phyloP scores from a whole-genome alignment of 2,888 invertebrate genomes.

The Drepana falcataria region DNA sequence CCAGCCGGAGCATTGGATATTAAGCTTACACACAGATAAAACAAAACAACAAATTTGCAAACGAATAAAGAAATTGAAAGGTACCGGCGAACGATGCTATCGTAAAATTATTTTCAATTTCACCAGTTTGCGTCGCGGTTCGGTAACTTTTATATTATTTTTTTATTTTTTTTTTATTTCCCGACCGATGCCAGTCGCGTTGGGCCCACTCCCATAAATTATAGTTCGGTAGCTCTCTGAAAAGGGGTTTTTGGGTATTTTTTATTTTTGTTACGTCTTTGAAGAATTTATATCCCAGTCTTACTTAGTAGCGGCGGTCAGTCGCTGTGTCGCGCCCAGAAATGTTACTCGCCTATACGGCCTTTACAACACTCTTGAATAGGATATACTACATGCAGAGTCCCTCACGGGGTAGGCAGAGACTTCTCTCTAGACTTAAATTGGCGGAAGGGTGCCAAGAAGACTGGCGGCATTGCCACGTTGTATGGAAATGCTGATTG shows the following conservation, averaged over 20 bases:
- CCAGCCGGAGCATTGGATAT: background rate
- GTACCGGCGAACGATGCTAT: constrained; percentile 72
- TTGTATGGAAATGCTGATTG: too few species aligned
- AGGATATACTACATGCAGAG: constrained; percentile 4
- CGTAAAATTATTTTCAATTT: constrained; percentile 78
- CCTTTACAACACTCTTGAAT: constrained; percentile 20
- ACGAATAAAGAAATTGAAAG: constrained; percentile 72
- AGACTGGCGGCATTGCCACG: too few species aligned
- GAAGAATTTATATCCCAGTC: constrained; percentile 78
- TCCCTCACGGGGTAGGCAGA: too few species aligned
- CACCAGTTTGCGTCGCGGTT: constrained; percentile 71
- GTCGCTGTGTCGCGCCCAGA: constrained; percentile 44
- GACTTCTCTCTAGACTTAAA: too few species aligned
- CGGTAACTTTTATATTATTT: constrained; percentile 41
- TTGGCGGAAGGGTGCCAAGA: too few species aligned
- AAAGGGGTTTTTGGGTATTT: constrained; percentile 60
- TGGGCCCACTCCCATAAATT: constrained; percentile 68
- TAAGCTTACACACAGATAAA: constrained; percentile 20
- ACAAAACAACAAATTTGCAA: constrained; percentile 61
- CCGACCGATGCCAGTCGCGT: constrained; percentile 59
- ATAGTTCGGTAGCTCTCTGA: constrained; percentile 78
- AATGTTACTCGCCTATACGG: constrained; percentile 30
- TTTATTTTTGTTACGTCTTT: constrained; percentile 72
- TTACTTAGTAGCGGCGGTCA: constrained; percentile 74
- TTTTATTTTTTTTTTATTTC: constrained; percentile 50